Evolutionary conservation across 2,113 vertebrate genomes (phyloP), one percentile per base, ranked within the genome.

Genomic region (Syrrhaptes paradoxus): DNA sequence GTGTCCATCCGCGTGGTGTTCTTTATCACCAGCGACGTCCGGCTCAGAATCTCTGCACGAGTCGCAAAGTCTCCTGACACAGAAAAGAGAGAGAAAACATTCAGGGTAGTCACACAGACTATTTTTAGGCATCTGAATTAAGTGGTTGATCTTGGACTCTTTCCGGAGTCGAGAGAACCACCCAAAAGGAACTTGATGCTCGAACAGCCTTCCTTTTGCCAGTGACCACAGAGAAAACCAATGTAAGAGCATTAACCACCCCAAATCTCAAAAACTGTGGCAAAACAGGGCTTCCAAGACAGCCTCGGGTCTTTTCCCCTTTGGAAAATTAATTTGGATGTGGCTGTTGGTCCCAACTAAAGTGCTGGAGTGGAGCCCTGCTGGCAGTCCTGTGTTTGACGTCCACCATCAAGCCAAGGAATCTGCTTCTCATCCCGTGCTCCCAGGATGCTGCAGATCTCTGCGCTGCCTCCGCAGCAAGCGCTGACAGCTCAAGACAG

Each of bases 1-100:
- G 98, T 99, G 97, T 99, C 99, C 63, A 97, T 98, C 31, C 99
- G 98, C 28, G 98, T 99, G 84, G 98, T 93, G 43, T 99, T 99
- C 91, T 98, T 98, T 68, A 99, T 99, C 97, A 98, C 96, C 89
- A 99, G 98, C 7, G 99, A 99, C 1, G 99, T 99, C 43, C 98
- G 98, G 89, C 99, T 98, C 96, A 98, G 96, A 17, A 99, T 98
- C 80, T 98, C 98, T 68, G 99, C 99, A 82, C 99, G 98, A 72
- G 98, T 98, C 55, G 89, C 98, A 96, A 99, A 97, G 87, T 99
- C 99, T 88, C 99, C 99, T 99, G 95, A 21, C 12, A 61, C 21
- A 62, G 79, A 21, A 51, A 65, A 58, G 63, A 93, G 36, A 52
- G 19, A 70, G 14, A 46, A 11, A 31, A 51, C 24, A 11, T 8